Evolutionary conservation across 2,113 vertebrate genomes (phyloP), one percentile per base, ranked within the genome.

Genomic region (Halcyon senegalensis): DNA sequence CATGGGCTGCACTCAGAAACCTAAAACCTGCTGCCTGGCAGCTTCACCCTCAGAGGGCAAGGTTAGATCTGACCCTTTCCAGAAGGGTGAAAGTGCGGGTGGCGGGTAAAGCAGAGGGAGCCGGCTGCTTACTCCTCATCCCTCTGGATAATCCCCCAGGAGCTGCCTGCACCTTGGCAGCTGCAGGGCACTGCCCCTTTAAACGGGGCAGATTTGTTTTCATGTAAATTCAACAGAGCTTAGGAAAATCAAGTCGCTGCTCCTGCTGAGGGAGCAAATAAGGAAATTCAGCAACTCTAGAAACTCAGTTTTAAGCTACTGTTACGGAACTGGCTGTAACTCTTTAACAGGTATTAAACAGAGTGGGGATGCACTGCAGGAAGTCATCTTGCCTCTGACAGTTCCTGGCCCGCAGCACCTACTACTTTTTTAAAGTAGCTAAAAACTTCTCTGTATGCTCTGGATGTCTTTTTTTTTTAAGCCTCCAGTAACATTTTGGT

Each of bases 211-310:
- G 75, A 76, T 89, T 83, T 84, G 48, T 83, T 94, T 90, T 72
- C 83, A 20, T 15, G 90, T 33, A 33, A 62, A 50, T 70, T 46
- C 88, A 64, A 44, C 73, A 51, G 77, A 89, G 76, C 70, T 95
- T 79, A 75, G 37, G 81, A 93, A 96, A 97, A 94, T 62, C 64
- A 76, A 89, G 73, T 56, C 24, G 16, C 66, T 41, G n/a, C 43
- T 90, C 78, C 79, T 84, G 50, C 84, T 39, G 80, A 87, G 69
- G 44, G 24, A 89, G 91, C 88, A 88, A 85, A 35, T 33, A 55
- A 79, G 58, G 64, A 66, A 75, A 87, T 70, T 48, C 70, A 67
- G 77, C 58, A 89, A 20, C 63, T 74, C 11, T 7, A 35, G 64
- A 87, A 75, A 39, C 43, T 86, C 25, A 41, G 24, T 41, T 77